Base-by-base conservation (phyloP, 1,140 invertebrate genomes). In the Melanaphis sacchari region DNA sequence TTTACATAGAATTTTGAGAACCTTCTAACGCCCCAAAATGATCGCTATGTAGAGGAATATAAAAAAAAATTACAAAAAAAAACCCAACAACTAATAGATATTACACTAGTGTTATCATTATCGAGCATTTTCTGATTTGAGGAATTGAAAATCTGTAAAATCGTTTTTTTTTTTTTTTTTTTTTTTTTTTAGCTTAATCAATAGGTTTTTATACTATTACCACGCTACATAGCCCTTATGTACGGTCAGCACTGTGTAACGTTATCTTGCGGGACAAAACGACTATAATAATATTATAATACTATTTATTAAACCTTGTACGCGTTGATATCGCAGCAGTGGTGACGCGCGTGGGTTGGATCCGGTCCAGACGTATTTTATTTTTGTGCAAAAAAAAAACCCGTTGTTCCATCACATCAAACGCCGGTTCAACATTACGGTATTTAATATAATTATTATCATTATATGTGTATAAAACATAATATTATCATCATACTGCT, bases 291-390 rank as follows among this genome's bases (percentile, higher is more conserved):
- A 18, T 76, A 76, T n/a, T n/a, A 40, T 31, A 84, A 84, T 41
- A 84, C 0, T 15, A 11, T 26, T 26, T 49, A 52, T 49, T 36
- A 49, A 36, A 21, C 15, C 6, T 21, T 59, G 11, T 11, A 22
- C 36, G 38, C 22, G 0, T 59, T 90, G 66, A 41, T 90, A 54
- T 66, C 54, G 49, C 15, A 18, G 40, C 38, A 15, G 54, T 52
- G 24, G 85, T 24, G 26, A 31, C 1, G 36, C 2, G 54, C 15
- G 90, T 92, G 66, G 90, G 90, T 82, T 92, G 90, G 90, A 92
- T 92, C 66, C 66, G 66, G 90, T 82, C 66, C 90, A 91, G 59
- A 43, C 26, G 26, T 46, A 49, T 81, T 81, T 92, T 82, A 8
- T 92, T 81, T 92, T 36, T 38, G 24, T 21, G 54, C 40, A 26